Conservation (phyloP, 2,113 vertebrate species). For the Anolis sagrei region DNA sequence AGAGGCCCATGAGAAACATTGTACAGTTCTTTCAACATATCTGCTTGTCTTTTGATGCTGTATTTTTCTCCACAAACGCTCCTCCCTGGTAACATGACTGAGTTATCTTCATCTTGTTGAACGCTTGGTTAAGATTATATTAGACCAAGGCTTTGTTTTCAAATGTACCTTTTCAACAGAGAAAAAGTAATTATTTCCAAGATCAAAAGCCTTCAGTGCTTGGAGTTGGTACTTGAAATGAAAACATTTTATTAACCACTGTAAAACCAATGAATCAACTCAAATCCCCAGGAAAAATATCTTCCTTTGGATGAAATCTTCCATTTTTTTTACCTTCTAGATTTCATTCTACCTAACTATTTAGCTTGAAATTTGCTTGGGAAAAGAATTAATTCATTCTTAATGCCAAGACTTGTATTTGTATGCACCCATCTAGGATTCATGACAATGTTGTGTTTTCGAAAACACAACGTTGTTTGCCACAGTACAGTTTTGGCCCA, state of each 20-base stretch:
- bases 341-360: constrained; percentile 9
- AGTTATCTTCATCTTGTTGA: constrained; percentile 31
- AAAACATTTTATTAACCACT: constrained; percentile 12
- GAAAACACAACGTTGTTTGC: neutral
- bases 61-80: constrained; percentile 21
- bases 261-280: constrained; percentile 29
- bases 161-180: constrained; percentile 43
- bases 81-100: neutral
- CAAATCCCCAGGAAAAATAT: constrained; percentile 19
- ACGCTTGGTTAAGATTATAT: constrained; percentile 43
- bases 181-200: constrained; percentile 45
- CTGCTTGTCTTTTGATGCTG: constrained; percentile 33
- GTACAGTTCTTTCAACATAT: constrained; percentile 24
- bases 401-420: constrained; percentile 58
- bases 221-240: constrained; percentile 43
- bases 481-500: constrained; percentile 15
- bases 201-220: constrained; percentile 40
- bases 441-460: constrained; percentile 24
- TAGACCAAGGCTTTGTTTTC: constrained; percentile 51
- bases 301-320: constrained; percentile 22
- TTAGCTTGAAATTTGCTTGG: constrained; percentile 40
- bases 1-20: constrained; percentile 35
- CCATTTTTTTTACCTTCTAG: constrained; percentile 35
- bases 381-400: constrained; percentile 19
- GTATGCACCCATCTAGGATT: constrained; percentile 48